phyloP scores from a whole-genome alignment of 2,113 vertebrate genomes.

The Osmerus eperlanus region DNA sequence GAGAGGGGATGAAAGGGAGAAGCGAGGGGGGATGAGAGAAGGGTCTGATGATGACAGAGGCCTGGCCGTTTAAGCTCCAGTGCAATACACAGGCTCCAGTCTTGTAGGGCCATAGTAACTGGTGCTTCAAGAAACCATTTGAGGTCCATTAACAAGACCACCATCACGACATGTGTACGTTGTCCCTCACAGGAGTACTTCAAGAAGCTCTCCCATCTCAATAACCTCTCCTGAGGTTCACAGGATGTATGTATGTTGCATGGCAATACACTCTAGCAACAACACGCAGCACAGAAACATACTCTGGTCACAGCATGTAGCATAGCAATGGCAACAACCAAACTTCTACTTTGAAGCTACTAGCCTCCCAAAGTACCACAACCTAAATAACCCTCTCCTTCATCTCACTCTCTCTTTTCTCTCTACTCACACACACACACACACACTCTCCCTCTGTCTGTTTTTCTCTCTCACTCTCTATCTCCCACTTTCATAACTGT shows the following conservation, averaged over 20 bases:
- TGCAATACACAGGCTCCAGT: constrained; percentile 5
- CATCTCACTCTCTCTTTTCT: background rate
- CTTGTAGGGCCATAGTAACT: constrained; percentile 39
- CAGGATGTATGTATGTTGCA: no score
- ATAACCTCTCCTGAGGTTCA: no score
- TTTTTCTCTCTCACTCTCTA: background rate
- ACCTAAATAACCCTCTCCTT: background rate
- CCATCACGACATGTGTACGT: constrained; percentile 11
- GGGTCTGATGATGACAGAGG: no score
- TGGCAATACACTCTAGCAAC: no score
- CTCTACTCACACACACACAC: background rate
- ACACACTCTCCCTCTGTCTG: background rate
- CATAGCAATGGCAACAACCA: background rate
- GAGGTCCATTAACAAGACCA: constrained; percentile 35
- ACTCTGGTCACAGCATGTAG: no score
- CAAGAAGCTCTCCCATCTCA: no score
- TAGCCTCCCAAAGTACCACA: background rate
- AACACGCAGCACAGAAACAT: no score
- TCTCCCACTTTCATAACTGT: background rate
- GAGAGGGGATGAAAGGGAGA: constrained; percentile 3
- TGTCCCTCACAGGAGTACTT: background rate
- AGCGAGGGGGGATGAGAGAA: background rate
- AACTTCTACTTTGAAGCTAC: background rate
- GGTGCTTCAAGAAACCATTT: constrained; percentile 32
- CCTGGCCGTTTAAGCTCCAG: background rate